phyloP scores from a whole-genome alignment of 92 coral and sea anemone genomes.

The Paramuricea clavata region DNA sequence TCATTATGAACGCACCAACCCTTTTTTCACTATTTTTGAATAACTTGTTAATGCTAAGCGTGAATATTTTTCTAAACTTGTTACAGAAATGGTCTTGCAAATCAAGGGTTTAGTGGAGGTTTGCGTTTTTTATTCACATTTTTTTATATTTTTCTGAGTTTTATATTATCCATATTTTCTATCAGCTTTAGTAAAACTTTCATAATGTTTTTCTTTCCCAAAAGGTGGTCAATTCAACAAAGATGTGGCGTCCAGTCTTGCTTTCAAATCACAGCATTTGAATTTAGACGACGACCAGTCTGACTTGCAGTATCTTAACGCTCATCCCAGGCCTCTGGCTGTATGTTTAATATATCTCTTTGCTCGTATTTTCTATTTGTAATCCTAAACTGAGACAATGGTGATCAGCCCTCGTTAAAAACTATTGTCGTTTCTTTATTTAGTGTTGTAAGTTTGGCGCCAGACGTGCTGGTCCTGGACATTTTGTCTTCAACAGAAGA shows the following conservation, averaged over 20 bases:
- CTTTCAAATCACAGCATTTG: slow-evolving; percentile 48
- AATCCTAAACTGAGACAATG: no score
- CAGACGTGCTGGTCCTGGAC: slow-evolving; percentile 88
- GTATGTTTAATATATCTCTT: slow-evolving; percentile 62
- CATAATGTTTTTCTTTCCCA: background rate
- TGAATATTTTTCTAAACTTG: background rate
- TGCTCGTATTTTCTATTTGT: background rate
- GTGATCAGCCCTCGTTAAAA: background rate
- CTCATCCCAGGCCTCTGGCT: slow-evolving; percentile 89
- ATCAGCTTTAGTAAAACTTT: background rate
- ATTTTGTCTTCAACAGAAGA: slow-evolving; percentile 83
- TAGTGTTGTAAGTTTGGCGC: slow-evolving; percentile 97
- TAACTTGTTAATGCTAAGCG: no score
- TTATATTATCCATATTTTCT: background rate
- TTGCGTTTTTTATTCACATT: background rate
- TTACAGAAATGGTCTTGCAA: slow-evolving; percentile 43
- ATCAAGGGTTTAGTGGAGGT: slow-evolving; percentile 36
- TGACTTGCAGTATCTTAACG: slow-evolving; percentile 69
- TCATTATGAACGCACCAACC: no score
- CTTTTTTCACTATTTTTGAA: no score
- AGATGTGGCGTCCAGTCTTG: slow-evolving; percentile 38
- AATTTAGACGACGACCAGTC: slow-evolving; percentile 41
- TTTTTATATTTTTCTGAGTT: background rate
- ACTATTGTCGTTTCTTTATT: background rate
- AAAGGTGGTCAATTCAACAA: slow-evolving; percentile 44